Evolutionary conservation across 1,140 invertebrate species (phyloP).

Genomic region (Leptinotarsa defecta): DNA sequence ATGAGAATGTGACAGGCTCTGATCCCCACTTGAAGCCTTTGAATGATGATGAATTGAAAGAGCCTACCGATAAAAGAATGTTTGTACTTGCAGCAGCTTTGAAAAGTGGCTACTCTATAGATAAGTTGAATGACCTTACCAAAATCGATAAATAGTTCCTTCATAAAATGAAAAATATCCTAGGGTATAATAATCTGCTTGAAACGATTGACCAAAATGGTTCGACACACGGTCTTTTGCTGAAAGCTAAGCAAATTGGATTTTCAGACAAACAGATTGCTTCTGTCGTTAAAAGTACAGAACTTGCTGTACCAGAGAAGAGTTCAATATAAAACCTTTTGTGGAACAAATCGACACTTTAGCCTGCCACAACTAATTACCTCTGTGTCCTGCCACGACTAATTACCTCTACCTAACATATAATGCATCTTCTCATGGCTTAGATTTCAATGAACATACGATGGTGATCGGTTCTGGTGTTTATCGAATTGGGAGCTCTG

Average conservation of each 20-base stretch:
- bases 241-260: too few species aligned
- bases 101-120: too few species aligned
- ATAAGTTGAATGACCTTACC: too few species aligned
- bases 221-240: too few species aligned
- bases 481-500: slow-evolving; percentile 97
- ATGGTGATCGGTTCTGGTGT: slow-evolving; percentile 96
- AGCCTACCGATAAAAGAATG: too few species aligned
- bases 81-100: too few species aligned
- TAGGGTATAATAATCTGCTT: slow-evolving; percentile 69
- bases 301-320: too few species aligned
- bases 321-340: slow-evolving; percentile 63
- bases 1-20: too few species aligned
- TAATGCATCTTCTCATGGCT: slow-evolving; percentile 85
- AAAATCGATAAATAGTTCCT: slow-evolving; percentile 83
- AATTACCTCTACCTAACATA: slow-evolving; percentile 99
- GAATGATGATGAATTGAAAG: too few species aligned
- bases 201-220: slow-evolving; percentile 67
- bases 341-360: slow-evolving; percentile 99
- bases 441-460: slow-evolving; percentile 79
- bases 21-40: too few species aligned
- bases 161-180: slow-evolving; percentile 92
- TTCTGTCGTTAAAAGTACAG: too few species aligned
- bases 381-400: slow-evolving; percentile 96
- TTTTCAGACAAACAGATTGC: too few species aligned
- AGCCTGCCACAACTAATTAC: slow-evolving; percentile 97